Evolutionary conservation across 2,888 invertebrate genomes (phyloP), one percentile per base, ranked within the genome.

Genomic region (Parasteatoda lunata): DNA sequence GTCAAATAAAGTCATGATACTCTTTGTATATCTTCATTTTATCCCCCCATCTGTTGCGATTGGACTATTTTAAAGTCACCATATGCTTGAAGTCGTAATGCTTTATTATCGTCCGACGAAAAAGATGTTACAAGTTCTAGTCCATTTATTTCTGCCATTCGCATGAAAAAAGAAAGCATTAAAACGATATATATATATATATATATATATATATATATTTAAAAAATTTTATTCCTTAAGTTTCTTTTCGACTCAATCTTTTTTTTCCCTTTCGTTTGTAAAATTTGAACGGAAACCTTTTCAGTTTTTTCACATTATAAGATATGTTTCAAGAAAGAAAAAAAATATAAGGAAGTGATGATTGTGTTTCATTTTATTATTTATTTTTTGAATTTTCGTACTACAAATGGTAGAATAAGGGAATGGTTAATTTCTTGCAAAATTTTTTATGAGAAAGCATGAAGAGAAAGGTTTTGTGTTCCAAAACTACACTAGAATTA

Each of bases 101-200:
- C 59, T 59, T 59, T 59, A 59, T 59, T 59, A 59, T 59, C 59
- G 9, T 59, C 59, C 8, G 9, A 59, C 59, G 59, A 59, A 59
- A 59, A 59, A 59, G 59, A 59, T 59, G 59, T 59, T 59, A 59
- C 59, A 59, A 59, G 59, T 59, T 59, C 59, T 59, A 59, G 11
- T 59, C 59, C 59, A 59, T 59, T 59, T 59, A 59, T 59, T 59
- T 59, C 59, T 13, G n/a, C 59, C 59, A 7, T 59, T 59, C 59
- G 9, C n/a, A 3, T 59, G 59, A 59, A 9, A 59, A n/a, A 59
- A 13, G n/a, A 59, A 59, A 59, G 59, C 0, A 5, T 13, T 13
- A 59, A 59, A 59, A 5, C 11, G 59, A 59, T 13, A 59, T 59
- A 59, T 30, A 0, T 30, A 30, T 30, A n/a, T n/a, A n/a, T n/a